These are phyloP conservation scores for Entomobrya proxima DNA, from an alignment of 2,888 invertebrate species.

Conservation along the genomic window DNA sequence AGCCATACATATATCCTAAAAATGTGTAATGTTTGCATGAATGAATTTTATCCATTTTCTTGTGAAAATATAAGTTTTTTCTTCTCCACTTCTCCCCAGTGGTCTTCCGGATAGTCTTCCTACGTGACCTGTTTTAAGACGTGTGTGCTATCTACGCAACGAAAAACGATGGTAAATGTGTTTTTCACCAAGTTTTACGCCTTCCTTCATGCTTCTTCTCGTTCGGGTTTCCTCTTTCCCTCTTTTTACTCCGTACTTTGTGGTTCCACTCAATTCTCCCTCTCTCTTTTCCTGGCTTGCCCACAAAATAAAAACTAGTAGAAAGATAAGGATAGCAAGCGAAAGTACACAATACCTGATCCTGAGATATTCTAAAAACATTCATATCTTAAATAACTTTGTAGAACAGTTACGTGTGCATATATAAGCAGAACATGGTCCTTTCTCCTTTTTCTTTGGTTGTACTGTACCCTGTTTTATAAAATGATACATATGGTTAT, in stretches of 20 bases:
- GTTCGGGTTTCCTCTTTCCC: not conserved
- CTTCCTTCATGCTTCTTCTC: slow-evolving; percentile 10
- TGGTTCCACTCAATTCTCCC: slow-evolving; percentile 49
- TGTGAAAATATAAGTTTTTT: slow-evolving; percentile 61
- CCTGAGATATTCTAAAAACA: not conserved
- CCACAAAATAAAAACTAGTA: slow-evolving; percentile 3
- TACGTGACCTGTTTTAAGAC: slow-evolving; percentile 66
- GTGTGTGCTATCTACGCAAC: slow-evolving; percentile 39
- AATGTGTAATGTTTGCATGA: slow-evolving; percentile 70
- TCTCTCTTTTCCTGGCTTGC: no score
- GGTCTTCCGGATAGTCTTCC: slow-evolving; percentile 62
- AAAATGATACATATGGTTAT: not conserved
- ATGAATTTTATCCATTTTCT: slow-evolving; percentile 69
- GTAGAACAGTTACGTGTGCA: not conserved
- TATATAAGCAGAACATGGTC: no score
- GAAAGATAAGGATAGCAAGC: not conserved
- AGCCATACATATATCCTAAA: slow-evolving; percentile 21
- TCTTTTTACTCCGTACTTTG: not conserved
- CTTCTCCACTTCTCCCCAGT: slow-evolving; percentile 54
- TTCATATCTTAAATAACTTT: slow-evolving; percentile 10
- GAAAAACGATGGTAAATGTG: slow-evolving; percentile 25
- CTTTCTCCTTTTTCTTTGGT: not conserved
- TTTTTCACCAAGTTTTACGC: slow-evolving; percentile 50
- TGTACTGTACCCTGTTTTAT: not conserved
- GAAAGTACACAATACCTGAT: not conserved